Base-by-base conservation (phyloP, 2,888 invertebrate genomes). In the Dynastes maya region DNA sequence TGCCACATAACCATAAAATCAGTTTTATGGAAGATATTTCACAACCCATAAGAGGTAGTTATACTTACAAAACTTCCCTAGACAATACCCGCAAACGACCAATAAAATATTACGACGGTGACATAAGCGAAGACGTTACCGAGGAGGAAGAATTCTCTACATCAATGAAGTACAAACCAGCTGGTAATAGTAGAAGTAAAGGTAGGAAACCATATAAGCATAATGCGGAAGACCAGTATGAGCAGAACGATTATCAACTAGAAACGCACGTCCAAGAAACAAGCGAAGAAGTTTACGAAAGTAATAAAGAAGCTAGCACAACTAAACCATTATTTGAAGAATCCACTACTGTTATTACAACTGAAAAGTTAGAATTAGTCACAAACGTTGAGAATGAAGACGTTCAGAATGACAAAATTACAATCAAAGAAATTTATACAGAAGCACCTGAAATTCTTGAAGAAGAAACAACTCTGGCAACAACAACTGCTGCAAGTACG, bases 341-440 rank as follows among this genome's bases (percentile, higher is more conserved):
- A 40, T 3, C 53, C 22, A 77, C 77, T 22, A 77, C 77, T 22
- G 11, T 68, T 55, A 22, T 49, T 45, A 16, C 72, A 29, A 40
- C 72, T 2, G 22, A 22, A 29, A 58, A 22, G 40, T 58, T 45
- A 3, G 72, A 74, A 40, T 63, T 16, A 45, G 40, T 5, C 22
- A 74, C 72, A 61, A 74, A 61, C 9, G 37, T 40, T 13, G 37
- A 16, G 5, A 45, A 49, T n/a, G 45, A 61, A 74, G 61, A 74
- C 5, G 27, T 64, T 2, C 64, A 63, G 77, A 68, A 63, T 67
- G 81, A 82, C 61, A 80, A 77, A 4, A 82, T 81, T 61, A 80
- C 82, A 6, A 81, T 82, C 2, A 79, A 80, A 77, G 82, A 83
- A 81, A 76, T 82, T 11, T 77, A 80, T 61, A 80, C 77, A 67